These are phyloP conservation scores for Tupaia tana DNA, from an alignment of 2,113 vertebrate genomes.

Conservation along the genomic window DNA sequence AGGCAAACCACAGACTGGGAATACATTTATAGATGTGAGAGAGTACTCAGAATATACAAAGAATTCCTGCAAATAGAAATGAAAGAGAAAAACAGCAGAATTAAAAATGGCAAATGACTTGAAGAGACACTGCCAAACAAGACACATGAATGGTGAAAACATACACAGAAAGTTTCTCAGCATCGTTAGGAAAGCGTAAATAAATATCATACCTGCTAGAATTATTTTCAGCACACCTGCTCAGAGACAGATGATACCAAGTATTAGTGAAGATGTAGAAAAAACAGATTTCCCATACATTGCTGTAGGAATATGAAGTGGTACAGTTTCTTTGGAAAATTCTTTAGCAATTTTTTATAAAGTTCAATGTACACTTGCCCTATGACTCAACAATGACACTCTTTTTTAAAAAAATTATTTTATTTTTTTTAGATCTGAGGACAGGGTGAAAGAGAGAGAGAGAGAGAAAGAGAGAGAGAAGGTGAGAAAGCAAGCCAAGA, in stretches of 20 bases:
- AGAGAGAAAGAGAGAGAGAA: no score
- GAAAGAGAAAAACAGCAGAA: not conserved
- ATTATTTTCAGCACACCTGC: not conserved
- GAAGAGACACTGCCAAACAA: not conserved
- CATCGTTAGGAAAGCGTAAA: constrained; percentile 40
- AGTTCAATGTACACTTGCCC: not conserved
- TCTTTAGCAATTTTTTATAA: not conserved
- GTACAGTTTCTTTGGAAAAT: not conserved
- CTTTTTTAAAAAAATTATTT: not conserved
- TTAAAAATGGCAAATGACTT: not conserved
- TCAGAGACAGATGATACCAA: not conserved
- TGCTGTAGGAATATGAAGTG: constrained; percentile 4
- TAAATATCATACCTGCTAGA: constrained; percentile 31
- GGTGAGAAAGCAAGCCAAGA: no score
- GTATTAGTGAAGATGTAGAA: not conserved
- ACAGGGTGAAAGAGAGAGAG: no score
- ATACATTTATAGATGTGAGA: not conserved
- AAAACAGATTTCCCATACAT: not conserved
- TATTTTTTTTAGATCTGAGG: no score
- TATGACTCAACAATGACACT: not conserved
- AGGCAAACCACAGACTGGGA: not conserved
- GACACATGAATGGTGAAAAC: not conserved
- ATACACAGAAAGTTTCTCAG: not conserved
- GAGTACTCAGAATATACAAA: not conserved
- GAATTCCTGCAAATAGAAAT: constrained; percentile 14